Conservation (phyloP, 2,113 vertebrate genomes). For the Labeo catla region DNA sequence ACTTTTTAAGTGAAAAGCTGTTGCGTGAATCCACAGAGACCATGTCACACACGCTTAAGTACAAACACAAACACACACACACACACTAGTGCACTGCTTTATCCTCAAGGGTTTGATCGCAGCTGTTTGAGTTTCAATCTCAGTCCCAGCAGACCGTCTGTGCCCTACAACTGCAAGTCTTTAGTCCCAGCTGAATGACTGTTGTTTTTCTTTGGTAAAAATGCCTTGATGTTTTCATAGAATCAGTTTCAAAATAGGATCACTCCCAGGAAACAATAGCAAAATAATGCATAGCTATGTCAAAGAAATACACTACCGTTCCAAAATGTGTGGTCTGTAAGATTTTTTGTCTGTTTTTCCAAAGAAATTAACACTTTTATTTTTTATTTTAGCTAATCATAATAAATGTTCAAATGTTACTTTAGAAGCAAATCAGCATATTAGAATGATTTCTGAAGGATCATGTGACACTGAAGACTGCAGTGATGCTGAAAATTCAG, state of each 20-base stretch:
- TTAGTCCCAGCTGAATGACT: not conserved
- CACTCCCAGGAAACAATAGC: not conserved
- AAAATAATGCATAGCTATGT: not conserved
- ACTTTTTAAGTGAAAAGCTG: not conserved
- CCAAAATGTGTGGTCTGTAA: not conserved
- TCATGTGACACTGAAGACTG: too few relatives aligned
- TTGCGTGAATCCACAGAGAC: not conserved
- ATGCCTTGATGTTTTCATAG: not conserved
- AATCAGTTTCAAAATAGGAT: not conserved
- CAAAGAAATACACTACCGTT: not conserved
- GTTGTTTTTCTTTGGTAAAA: not conserved
- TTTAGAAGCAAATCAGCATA: too few relatives aligned
- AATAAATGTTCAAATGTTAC: too few relatives aligned
- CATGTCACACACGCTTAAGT: not conserved
- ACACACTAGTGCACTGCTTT: not conserved
- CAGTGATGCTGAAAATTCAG: too few relatives aligned
- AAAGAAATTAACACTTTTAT: too few relatives aligned
- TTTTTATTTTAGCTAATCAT: too few relatives aligned
- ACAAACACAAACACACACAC: not conserved
- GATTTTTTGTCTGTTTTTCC: not conserved
- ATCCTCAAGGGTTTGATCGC: not conserved
- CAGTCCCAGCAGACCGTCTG: not conserved
- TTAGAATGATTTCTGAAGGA: too few relatives aligned
- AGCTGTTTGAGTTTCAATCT: not conserved
- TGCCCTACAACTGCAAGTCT: not conserved